These are phyloP conservation scores for Phaonia tiefii DNA, from an alignment of 2,888 invertebrate species.

Conservation along the genomic window DNA sequence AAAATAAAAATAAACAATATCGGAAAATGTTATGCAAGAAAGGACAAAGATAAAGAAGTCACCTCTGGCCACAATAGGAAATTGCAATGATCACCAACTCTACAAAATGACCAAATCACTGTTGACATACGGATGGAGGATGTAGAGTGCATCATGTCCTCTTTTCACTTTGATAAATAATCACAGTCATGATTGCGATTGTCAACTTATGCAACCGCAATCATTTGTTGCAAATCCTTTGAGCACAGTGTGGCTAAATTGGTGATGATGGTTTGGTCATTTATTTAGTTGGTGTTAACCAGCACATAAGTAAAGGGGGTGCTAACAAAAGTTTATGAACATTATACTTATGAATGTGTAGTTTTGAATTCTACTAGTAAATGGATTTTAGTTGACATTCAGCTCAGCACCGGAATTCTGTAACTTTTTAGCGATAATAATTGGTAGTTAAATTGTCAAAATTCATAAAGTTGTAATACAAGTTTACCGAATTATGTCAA, in stretches of 20 bases:
- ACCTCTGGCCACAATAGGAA: constrained; percentile 26
- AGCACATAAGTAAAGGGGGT: constrained; percentile 16
- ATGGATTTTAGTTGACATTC: too few species aligned
- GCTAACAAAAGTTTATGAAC: constrained; percentile 18
- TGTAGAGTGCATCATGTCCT: not conserved
- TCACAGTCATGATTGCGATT: constrained; percentile 37
- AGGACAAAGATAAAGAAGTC: not conserved
- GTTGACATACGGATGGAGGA: not conserved
- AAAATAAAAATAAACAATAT: too few species aligned
- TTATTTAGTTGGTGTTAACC: constrained; percentile 2
- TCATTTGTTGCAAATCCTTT: constrained; percentile 51
- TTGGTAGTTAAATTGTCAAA: too few species aligned
- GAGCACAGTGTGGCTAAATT: constrained; percentile 23
- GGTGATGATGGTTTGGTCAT: constrained; percentile 32
- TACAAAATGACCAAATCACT: constrained; percentile 40
- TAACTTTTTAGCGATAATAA: too few species aligned
- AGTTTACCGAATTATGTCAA: too few species aligned
- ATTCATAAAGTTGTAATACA: too few species aligned
- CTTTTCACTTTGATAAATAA: constrained; percentile 40
- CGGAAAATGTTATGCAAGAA: not conserved
- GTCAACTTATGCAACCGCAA: constrained; percentile 62
- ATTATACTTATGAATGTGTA: constrained; percentile 47
- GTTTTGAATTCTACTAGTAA: too few species aligned
- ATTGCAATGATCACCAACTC: constrained; percentile 33
- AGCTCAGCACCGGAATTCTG: too few species aligned